Base-by-base conservation (phyloP, 2,888 invertebrate genomes). In the Lasioglossum vierecki region DNA sequence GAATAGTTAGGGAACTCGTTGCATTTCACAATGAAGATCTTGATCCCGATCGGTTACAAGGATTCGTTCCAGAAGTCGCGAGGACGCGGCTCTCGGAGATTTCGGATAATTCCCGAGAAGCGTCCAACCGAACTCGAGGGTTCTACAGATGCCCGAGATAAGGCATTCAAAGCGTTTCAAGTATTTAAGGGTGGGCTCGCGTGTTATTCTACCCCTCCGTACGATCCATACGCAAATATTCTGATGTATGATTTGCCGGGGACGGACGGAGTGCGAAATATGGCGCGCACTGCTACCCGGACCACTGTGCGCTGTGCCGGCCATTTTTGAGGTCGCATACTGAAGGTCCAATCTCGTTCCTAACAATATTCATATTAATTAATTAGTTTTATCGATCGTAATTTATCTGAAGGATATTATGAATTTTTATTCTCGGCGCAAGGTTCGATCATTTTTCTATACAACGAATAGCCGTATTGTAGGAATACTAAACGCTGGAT, bases 71-170 rank as follows among this genome's bases (percentile, higher is more conserved):
- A 84, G 85, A 79, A 74, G 88, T 83, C 88, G 88, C 82, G 80
- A 68, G 79, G 73, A 81, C 76, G 82, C 76, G 73, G 68, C 82
- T 82, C n/a, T 22, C 75, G 83, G 89, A 93, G 94, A 94, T 94
- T 92, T 91, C 88, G 93, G 95, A 95, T 95, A 95, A 95, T 95
- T 94, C 92, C 88, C 88, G 90, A 88, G 89, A 91, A 92, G 95
- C 95, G 95, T 95, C 93, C 94, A 90, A 91, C 92, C 94, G 94
- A 87, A 93, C 91, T 94, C 91, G 90, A 95, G 95, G 93, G 94
- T 92, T 91, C 94, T 95, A 92, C 89, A 93, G 94, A 93, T 94
- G 91, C 91, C 93, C 91, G 91, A 92, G 94, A 94, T 95, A 94
- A 93, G 94, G 92, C 91, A 94, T 94, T 94, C 94, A 93, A 93